These are phyloP conservation scores for Drosophila quadrilineata DNA, from an alignment of 1,140 invertebrate genomes.

Conservation along the genomic window DNA sequence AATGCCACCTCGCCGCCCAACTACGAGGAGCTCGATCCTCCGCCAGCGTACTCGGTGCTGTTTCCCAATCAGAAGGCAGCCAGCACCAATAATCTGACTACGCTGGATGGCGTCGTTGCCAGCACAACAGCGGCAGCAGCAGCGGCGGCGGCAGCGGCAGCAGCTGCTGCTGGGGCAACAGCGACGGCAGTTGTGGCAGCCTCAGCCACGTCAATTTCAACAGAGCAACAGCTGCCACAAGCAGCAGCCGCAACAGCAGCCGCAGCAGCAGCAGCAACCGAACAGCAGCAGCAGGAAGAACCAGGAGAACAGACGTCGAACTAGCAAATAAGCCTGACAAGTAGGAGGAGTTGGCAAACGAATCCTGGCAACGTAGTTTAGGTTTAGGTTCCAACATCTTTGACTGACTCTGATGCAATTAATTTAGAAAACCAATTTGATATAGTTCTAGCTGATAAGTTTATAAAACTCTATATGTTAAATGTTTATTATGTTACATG, in stretches of 20 bases:
- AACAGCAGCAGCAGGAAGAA: slow-evolving; percentile 20
- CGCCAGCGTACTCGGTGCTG: slow-evolving; percentile 78
- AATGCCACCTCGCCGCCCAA: slow-evolving; percentile 62
- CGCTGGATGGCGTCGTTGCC: slow-evolving; percentile 50
- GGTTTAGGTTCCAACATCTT: slow-evolving; percentile 63
- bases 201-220: slow-evolving; percentile 21
- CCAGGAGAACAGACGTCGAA: slow-evolving; percentile 46
- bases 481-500: slow-evolving; percentile 35
- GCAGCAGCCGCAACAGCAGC: slow-evolving; percentile 11
- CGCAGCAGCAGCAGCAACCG: slow-evolving; percentile 19
- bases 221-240: slow-evolving; percentile 21
- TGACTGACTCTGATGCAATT: slow-evolving; percentile 79
- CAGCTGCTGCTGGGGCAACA: slow-evolving; percentile 14
- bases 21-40: slow-evolving; percentile 80
- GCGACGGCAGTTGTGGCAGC: slow-evolving; percentile 12
- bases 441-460: slow-evolving; percentile 52
- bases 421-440: slow-evolving; percentile 61
- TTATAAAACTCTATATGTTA: slow-evolving; percentile 52
- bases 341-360: slow-evolving; percentile 34
- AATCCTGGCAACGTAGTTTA: slow-evolving; percentile 58
- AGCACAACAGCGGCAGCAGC: slow-evolving; percentile 57
- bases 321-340: slow-evolving; percentile 69
- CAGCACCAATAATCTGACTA: slow-evolving; percentile 67
- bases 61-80: slow-evolving; percentile 80
- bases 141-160: slow-evolving; percentile 34